Evolutionary conservation across 2,797 vertebrate genomes (phyloP).

Genomic region (Enteromius treurensis): DNA sequence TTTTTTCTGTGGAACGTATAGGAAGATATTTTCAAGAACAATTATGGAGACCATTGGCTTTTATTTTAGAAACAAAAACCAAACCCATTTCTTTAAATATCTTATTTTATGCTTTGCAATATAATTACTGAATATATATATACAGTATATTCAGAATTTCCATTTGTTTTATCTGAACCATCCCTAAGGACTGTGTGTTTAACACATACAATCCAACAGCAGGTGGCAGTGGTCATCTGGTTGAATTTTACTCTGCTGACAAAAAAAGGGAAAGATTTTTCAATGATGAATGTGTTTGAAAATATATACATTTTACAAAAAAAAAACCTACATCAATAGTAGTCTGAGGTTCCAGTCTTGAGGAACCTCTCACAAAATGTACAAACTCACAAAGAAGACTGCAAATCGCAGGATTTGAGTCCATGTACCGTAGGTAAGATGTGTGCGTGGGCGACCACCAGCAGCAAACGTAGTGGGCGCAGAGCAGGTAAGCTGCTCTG

Average conservation of each 20-base stretch:
- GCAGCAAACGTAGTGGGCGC: constrained; percentile 27
- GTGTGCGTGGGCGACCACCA: constrained; percentile 42
- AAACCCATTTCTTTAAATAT: background rate
- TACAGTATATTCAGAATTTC: no score
- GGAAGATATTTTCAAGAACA: background rate
- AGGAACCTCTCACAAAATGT: background rate
- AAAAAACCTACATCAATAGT: background rate
- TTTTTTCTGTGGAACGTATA: background rate
- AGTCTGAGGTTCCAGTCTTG: background rate
- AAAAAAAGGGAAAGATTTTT: background rate
- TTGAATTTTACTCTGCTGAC: background rate
- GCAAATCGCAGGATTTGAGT: background rate
- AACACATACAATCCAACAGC: constrained; percentile 2
- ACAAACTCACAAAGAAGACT: background rate
- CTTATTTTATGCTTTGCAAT: background rate
- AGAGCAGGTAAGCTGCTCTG: constrained; percentile 30
- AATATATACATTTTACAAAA: background rate
- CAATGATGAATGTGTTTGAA: background rate
- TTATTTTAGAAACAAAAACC: background rate
- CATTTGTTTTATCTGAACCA: background rate
- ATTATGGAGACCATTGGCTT: background rate
- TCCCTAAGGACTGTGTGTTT: background rate
- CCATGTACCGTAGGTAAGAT: constrained; percentile 18
- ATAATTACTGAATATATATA: no score
- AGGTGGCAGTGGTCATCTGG: constrained; percentile 4